A percentile compares a stretch with the other conserved stretches of the same genome.
Conservation (phyloP, 2,888 invertebrate genomes). For the Torymus aiolomorphi region DNA sequence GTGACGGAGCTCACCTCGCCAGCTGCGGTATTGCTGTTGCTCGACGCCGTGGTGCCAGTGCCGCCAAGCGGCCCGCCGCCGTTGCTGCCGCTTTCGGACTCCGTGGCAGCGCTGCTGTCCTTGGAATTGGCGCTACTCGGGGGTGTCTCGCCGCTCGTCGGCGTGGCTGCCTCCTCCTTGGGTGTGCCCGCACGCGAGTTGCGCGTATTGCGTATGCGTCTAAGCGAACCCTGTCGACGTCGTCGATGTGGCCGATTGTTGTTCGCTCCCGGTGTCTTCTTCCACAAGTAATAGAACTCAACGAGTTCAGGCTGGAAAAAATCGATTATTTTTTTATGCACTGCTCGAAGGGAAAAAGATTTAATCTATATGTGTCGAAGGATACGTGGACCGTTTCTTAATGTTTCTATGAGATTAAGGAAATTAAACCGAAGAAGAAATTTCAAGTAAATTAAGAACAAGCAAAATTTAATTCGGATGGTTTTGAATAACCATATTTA, state of each 20-base stretch:
- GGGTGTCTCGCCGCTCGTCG: conserved; percentile 68
- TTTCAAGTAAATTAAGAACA: too few species aligned
- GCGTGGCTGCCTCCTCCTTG: conserved; percentile 84
- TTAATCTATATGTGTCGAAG: too few species aligned
- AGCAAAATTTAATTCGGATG: too few species aligned
- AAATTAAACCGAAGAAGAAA: too few species aligned
- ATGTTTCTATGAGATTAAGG: too few species aligned
- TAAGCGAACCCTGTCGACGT: conserved; percentile 89
- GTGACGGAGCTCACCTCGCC: conserved; percentile 85
- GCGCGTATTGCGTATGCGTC: conserved; percentile 91
- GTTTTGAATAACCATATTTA: too few species aligned
- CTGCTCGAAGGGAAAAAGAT: too few species aligned
- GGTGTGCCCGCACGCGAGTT: conserved; percentile 89
- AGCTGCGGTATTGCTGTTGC: conserved; percentile 69
- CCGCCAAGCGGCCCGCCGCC: conserved; percentile 76
- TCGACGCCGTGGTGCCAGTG: conserved; percentile 50
- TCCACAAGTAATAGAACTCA: conserved; percentile 99
- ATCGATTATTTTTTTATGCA: too few species aligned
- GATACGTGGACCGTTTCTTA: too few species aligned
- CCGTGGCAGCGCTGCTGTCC: conserved; percentile 69
- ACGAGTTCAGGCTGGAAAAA: conserved; percentile 89
- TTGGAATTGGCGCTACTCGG: conserved; percentile 65
- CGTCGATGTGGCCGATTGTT: conserved; percentile 96
- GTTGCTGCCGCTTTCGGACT: conserved; percentile 79
- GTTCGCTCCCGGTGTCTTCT: conserved; percentile 98